Evolutionary conservation across 2,888 invertebrate genomes (phyloP), one percentile per base, ranked within the genome.

Genomic region (Falcaria lacertinaria): DNA sequence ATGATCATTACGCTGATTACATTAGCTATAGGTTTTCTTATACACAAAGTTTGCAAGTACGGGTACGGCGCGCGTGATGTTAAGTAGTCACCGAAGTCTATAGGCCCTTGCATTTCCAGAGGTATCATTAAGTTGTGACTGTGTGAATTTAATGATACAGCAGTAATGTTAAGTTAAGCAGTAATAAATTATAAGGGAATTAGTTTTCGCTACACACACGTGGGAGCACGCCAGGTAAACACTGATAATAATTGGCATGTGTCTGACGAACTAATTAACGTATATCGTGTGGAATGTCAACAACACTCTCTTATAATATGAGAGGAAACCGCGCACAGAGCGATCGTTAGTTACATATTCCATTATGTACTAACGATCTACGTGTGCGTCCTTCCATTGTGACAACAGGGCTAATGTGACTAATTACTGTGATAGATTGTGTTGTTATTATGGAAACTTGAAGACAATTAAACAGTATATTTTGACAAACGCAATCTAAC

Each of bases 131-230:
- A n/a, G n/a, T n/a, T n/a, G n/a, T n/a, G n/a, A n/a, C n/a, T n/a
- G n/a, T n/a, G n/a, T n/a, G n/a, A n/a, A n/a, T n/a, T n/a, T n/a
- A n/a, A n/a, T n/a, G n/a, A n/a, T n/a, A n/a, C n/a, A n/a, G n/a
- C 6, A 4, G 19, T 19, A 4, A 19, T 19, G 19, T 19, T 1
- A 19, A 3, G 6, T 19, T 1, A 28, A 28, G 8, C 11, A 28
- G 22, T 22, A 22, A 1, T 6, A 11, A 7, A 54, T 48, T 45
- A 41, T 34, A 32, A 22, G 13, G 32, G 39, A 46, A 49, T 51
- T 50, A 57, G 45, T 57, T 55, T 48, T 34, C 15, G 47, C 22
- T 40, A 15, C 34, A 38, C 42, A 43, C 37, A 34, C 47, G 42
- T 47, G 41, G 28, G 45, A 34, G 41, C 16, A 15, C 17, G 14